phyloP scores from a whole-genome alignment of 2,113 vertebrate species.

The Passer domesticus region DNA sequence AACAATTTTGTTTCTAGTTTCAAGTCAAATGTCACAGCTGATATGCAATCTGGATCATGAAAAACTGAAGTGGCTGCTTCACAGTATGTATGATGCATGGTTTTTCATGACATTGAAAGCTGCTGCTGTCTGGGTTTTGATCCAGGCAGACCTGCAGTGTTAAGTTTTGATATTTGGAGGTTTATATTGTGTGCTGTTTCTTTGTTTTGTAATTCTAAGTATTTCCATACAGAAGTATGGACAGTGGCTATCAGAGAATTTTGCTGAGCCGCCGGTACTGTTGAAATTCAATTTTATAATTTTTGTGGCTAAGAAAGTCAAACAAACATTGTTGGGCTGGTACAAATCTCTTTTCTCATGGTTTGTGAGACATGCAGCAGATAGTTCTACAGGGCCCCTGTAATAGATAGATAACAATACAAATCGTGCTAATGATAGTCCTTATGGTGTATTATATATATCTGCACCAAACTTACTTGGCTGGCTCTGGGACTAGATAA shows the following conservation, averaged over 20 bases:
- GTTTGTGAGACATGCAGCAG: not conserved
- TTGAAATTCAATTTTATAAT: not conserved
- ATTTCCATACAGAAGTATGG: not conserved
- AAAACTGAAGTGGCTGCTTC: not conserved
- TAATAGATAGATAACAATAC: not conserved
- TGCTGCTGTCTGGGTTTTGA: not conserved
- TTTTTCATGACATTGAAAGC: not conserved
- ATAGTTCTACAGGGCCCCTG: not conserved
- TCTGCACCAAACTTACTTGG: not conserved
- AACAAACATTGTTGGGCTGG: not conserved
- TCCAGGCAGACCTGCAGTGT: not conserved
- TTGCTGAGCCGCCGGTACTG: not conserved
- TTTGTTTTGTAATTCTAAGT: not conserved
- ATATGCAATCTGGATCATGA: not conserved
- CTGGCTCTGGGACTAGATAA: not conserved
- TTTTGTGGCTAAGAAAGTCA: not conserved
- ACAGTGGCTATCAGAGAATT: not conserved
- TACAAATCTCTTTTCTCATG: not conserved
- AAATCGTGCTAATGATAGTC: not conserved
- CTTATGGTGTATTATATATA: not conserved
- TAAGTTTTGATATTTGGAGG: not conserved
- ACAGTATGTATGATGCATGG: rapidly evolving
- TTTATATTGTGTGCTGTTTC: not conserved
- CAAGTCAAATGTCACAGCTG: not conserved
- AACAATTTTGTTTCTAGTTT: not conserved